Evolutionary conservation across 2,113 vertebrate genomes (phyloP), one percentile per base, ranked within the genome.

Genomic region (Oceanodroma tethys): DNA sequence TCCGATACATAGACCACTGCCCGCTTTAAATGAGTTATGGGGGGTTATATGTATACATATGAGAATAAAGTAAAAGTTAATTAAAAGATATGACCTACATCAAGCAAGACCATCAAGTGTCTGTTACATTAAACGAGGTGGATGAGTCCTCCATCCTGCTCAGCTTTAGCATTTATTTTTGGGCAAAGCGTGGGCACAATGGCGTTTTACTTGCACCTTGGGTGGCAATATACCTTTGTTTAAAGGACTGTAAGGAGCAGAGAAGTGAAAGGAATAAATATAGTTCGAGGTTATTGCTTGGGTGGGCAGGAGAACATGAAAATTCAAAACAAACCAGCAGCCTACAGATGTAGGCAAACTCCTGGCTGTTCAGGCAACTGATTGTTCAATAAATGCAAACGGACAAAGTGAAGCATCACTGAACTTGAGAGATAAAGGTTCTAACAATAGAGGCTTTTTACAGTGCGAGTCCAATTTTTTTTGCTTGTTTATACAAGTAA

Each of bases 361-460:
- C 80, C 53, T 40, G 76, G 58, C 65, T 71, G 63, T 86, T 92
- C 73, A 92, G 80, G 65, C 86, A 95, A 75, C 83, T 89, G 86
- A 91, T 87, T 93, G 81, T 91, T 95, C 91, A 94, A 66, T 93
- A 94, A 95, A 96, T 88, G 78, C 83, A 86, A 96, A 95, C 3
- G 42, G 91, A 95, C 95, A 90, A 90, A 95, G 93, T 43, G 5
- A 95, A 95, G 90, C 95, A 93, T 94, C 74, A 58, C 89, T 96
- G 93, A 96, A 97, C 91, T 94, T 90, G 86, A 79, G 93, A 95
- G 94, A 94, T 95, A 95, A 96, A 97, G 89, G 81, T 96, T 71
- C 79, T 88, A 89, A 95, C 89, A 95, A 95, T 83, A 95, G 89
- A 93, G 55, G 71, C 91, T 89, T 93, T 89, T 87, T 81, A 90